These are phyloP conservation scores for Linnaemya tessellans DNA, from an alignment of 2,888 invertebrate species.

Conservation along the genomic window DNA sequence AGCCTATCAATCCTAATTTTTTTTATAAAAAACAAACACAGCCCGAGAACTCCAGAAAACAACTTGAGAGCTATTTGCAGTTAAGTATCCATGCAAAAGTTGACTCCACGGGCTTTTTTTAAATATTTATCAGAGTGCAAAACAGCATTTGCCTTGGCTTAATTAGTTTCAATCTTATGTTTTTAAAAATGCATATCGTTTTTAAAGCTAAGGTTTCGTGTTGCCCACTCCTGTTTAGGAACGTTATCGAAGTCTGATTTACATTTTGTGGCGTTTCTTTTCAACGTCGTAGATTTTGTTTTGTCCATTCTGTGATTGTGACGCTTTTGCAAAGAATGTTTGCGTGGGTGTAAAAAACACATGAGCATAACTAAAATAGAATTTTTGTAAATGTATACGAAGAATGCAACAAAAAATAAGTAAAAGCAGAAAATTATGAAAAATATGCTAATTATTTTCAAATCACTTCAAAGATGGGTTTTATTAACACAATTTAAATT, in stretches of 20 bases:
- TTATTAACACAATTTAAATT: not conserved
- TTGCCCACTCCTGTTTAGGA: slow-evolving; percentile 42
- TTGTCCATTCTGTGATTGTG: slow-evolving; percentile 38
- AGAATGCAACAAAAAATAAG: not conserved
- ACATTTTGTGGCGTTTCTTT: slow-evolving; percentile 57
- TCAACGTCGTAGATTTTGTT: slow-evolving; percentile 11
- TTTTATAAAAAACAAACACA: too few relatives aligned
- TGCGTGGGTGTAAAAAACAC: slow-evolving; percentile 55
- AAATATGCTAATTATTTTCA: slow-evolving; percentile 51
- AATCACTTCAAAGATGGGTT: slow-evolving; percentile 5
- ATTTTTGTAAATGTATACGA: slow-evolving; percentile 1
- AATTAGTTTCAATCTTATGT: too few relatives aligned
- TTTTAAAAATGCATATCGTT: not conserved
- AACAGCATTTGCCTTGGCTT: too few relatives aligned
- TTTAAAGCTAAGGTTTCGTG: not conserved
- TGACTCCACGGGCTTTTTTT: too few relatives aligned
- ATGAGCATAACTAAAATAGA: slow-evolving; percentile 34
- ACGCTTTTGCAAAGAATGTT: slow-evolving; percentile 56
- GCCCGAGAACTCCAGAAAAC: too few relatives aligned
- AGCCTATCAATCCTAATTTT: too few relatives aligned
- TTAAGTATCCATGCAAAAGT: too few relatives aligned
- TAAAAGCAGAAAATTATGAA: slow-evolving; percentile 20
- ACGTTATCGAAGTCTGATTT: slow-evolving; percentile 45
- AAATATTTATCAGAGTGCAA: too few relatives aligned
- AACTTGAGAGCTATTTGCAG: too few relatives aligned